Evolutionary conservation across 2,113 vertebrate species (phyloP).

Genomic region (Rana temporaria): DNA sequence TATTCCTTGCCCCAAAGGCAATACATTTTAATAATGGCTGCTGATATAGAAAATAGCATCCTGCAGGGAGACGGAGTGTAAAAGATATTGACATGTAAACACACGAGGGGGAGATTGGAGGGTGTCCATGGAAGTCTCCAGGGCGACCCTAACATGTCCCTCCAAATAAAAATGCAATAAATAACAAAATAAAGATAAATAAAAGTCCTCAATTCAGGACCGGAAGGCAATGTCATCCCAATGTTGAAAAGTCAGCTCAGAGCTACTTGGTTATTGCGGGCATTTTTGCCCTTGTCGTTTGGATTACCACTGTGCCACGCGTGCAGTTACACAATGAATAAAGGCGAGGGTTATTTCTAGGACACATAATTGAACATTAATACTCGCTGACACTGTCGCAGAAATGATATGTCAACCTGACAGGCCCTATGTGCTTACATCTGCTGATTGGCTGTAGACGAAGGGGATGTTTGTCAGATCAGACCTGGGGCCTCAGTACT

Average conservation of each 20-base stretch:
- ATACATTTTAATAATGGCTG: not conserved
- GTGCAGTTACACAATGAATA: slow-evolving; percentile 66
- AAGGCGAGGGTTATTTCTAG: slow-evolving; percentile 80
- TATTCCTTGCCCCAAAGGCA: not conserved
- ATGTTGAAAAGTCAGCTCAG: slow-evolving; percentile 65
- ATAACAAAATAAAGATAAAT: slow-evolving; percentile 53
- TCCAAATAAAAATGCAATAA: slow-evolving; percentile 47
- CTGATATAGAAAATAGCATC: not conserved
- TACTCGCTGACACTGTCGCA: slow-evolving; percentile 79
- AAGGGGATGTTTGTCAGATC: slow-evolving; percentile 73
- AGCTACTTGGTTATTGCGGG: slow-evolving; percentile 62
- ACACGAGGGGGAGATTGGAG: not conserved
- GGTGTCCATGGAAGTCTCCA: slow-evolving; percentile 38
- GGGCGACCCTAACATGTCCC: slow-evolving; percentile 48
- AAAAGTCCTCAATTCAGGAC: slow-evolving; percentile 42
- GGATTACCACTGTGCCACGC: slow-evolving; percentile 64
- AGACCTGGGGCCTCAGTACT: slow-evolving; percentile 70
- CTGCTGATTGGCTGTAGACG: slow-evolving; percentile 73
- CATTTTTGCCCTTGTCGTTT: slow-evolving; percentile 74
- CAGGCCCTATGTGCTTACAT: slow-evolving; percentile 77
- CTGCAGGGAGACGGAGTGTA: slow-evolving; percentile 47
- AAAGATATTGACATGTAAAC: not conserved
- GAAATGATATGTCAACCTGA: slow-evolving; percentile 84
- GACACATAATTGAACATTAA: slow-evolving; percentile 87
- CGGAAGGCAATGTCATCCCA: slow-evolving; percentile 65